These are phyloP conservation scores for Dinothrombium tinctorium DNA, from an alignment of 1,140 invertebrate genomes.

Conservation along the genomic window DNA sequence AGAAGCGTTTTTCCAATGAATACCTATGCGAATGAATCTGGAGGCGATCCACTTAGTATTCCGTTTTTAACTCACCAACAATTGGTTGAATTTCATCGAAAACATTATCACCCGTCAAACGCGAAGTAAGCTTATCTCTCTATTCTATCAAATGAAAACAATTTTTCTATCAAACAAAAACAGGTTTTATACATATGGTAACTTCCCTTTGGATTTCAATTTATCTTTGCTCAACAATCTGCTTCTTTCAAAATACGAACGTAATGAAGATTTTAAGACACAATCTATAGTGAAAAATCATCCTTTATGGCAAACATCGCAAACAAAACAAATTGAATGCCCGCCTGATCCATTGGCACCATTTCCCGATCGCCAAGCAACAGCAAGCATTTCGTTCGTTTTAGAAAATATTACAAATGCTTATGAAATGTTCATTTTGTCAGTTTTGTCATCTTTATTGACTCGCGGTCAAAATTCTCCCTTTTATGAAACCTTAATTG, in stretches of 20 bases:
- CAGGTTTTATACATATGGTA: conserved; percentile 68
- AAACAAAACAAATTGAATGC: conserved; percentile 28
- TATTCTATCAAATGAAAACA: background rate
- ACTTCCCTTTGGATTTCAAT: conserved; percentile 52
- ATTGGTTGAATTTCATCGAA: conserved; percentile 55
- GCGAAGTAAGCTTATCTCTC: conserved; percentile 24
- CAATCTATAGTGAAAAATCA: conserved; percentile 25
- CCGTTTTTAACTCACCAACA: conserved; percentile 54
- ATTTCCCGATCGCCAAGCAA: conserved; percentile 52
- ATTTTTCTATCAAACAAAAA: background rate
- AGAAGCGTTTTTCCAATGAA: conserved; percentile 56
- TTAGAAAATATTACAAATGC: conserved; percentile 43
- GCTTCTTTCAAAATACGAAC: conserved; percentile 34
- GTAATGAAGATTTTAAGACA: conserved; percentile 38
- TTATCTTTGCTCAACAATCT: conserved; percentile 47
- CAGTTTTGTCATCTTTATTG: conserved; percentile 50
- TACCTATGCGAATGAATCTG: conserved; percentile 62
- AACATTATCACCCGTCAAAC: conserved; percentile 80
- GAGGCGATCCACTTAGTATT: conserved; percentile 66
- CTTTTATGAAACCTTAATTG: conserved; percentile 67
- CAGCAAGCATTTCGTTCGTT: conserved; percentile 47
- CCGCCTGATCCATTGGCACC: conserved; percentile 53
- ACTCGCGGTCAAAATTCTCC: conserved; percentile 65
- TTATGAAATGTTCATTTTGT: conserved; percentile 49
- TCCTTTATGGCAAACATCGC: conserved; percentile 2